These are phyloP conservation scores for Drosophila lutescens DNA, from an alignment of 2,888 invertebrate genomes.

Conservation along the genomic window DNA sequence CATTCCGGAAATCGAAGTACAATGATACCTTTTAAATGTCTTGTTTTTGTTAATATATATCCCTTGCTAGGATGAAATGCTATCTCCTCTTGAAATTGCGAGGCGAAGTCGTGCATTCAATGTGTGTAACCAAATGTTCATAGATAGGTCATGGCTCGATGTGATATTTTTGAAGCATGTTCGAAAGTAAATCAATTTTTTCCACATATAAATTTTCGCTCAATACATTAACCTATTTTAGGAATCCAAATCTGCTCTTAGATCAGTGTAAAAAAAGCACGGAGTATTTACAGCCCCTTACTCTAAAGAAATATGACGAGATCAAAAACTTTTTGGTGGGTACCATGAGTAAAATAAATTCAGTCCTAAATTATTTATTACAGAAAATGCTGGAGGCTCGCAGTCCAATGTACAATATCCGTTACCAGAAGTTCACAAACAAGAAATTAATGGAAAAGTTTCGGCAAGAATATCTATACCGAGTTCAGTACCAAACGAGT, in stretches of 20 bases:
- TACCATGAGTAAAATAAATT: background rate
- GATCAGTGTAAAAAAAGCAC: slow-evolving; percentile 70
- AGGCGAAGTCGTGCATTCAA: slow-evolving; percentile 72
- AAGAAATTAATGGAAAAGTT: slow-evolving; percentile 57
- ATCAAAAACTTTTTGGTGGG: slow-evolving; percentile 33
- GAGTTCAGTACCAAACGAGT: slow-evolving; percentile 80
- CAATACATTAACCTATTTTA: background rate
- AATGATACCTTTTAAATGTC: background rate
- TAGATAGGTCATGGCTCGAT: slow-evolving; percentile 79
- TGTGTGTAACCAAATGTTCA: slow-evolving; percentile 80
- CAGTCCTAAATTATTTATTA: background rate
- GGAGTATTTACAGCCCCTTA: slow-evolving; percentile 53
- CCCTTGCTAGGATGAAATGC: slow-evolving; percentile 60
- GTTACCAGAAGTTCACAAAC: slow-evolving; percentile 68
- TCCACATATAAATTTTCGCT: background rate
- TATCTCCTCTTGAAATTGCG: slow-evolving; percentile 77
- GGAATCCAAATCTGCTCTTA: slow-evolving; percentile 68
- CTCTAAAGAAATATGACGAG: slow-evolving; percentile 66
- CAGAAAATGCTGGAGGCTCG: slow-evolving; percentile 82
- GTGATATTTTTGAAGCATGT: slow-evolving; percentile 75
- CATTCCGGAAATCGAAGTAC: slow-evolving; percentile 73
- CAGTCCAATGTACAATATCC: slow-evolving; percentile 77
- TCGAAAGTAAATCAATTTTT: slow-evolving; percentile 33
- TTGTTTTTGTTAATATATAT: background rate
- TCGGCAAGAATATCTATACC: slow-evolving; percentile 68